phyloP scores from a whole-genome alignment of 2,113 vertebrate genomes.

The Pipra filicauda region DNA sequence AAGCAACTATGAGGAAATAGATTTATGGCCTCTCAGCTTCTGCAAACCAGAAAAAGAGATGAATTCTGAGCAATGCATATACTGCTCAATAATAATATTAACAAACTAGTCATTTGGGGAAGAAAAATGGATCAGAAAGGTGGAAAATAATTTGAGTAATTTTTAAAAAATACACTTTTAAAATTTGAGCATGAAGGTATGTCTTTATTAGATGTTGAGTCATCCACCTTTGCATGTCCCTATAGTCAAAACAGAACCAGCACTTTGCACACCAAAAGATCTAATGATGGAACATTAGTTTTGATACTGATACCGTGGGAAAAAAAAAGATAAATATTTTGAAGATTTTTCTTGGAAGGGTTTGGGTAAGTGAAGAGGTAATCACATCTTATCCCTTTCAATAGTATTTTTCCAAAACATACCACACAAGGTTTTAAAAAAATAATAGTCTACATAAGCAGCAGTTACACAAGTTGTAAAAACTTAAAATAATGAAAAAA shows the following conservation, averaged over 20 bases:
- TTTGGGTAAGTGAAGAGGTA: not conserved
- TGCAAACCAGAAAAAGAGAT: not conserved
- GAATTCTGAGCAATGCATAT: not conserved
- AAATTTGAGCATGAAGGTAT: not conserved
- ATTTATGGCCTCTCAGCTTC: not conserved
- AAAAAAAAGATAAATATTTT: not conserved
- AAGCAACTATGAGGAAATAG: not conserved
- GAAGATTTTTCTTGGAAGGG: not conserved
- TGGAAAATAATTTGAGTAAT: conserved; percentile 1
- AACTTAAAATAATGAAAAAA: not conserved
- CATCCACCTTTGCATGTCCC: not conserved
- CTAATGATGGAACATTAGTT: not conserved
- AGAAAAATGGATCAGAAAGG: conserved; percentile 2
- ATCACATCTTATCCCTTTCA: not conserved
- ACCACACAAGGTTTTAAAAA: not conserved
- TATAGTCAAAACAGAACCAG: not conserved
- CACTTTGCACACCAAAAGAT: not conserved
- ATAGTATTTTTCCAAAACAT: not conserved
- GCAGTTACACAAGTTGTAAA: not conserved
- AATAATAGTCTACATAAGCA: not conserved
- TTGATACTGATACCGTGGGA: not conserved
- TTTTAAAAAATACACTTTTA: not conserved
- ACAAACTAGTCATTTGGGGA: not conserved
- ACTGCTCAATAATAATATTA: not conserved
- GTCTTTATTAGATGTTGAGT: not conserved